Evolutionary conservation across 2,113 vertebrate species (phyloP), one percentile per base, ranked within the genome.

Genomic region (Microtus oregoni): DNA sequence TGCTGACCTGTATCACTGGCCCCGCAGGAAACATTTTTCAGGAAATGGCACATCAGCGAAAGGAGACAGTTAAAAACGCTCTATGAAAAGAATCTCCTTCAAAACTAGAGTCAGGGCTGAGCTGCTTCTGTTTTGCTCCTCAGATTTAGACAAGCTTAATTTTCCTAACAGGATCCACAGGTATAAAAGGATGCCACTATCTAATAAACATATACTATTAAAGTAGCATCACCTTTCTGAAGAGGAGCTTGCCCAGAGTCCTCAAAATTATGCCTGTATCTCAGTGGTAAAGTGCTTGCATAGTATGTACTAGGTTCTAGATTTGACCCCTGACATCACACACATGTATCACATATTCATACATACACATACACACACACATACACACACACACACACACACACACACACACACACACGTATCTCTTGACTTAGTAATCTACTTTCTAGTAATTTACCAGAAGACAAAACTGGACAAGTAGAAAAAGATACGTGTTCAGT

Each of bases 101-200:
- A 88, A 90, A 92, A 58, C 28, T n/a, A 61, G 87, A 61, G 32
- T 5, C 90, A 78, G 12, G 41, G 75, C 73, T 52, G 32, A 93
- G 38, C 20, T 82, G 17, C 7, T 50, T 72, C 20, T 28, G 2
- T 12, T 30, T 63, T 47, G 14, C 22, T 68, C 73, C 35, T 63
- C 90, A 32, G 32, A 95, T 86, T 91, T 41, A 61, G 79, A 89
- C 63, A 79, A 92, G 75, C 1, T 90, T 95, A 96, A 85, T 96
- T 96, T 58, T 85, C 89, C 26, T 85, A 86, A 90, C 61, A 65
- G 47, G 4, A 92, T 76, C 92, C 41, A 14, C 47, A 58, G 50
- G 14, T 90, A 22, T 94, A 11, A 89, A 52, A 58, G 83, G 68
- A 75, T 73, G 72, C 19, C 32, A 87, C 82, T 32, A 70, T 86